phyloP scores from a whole-genome alignment of 2,113 vertebrate species.

The Synchiropus splendidus region DNA sequence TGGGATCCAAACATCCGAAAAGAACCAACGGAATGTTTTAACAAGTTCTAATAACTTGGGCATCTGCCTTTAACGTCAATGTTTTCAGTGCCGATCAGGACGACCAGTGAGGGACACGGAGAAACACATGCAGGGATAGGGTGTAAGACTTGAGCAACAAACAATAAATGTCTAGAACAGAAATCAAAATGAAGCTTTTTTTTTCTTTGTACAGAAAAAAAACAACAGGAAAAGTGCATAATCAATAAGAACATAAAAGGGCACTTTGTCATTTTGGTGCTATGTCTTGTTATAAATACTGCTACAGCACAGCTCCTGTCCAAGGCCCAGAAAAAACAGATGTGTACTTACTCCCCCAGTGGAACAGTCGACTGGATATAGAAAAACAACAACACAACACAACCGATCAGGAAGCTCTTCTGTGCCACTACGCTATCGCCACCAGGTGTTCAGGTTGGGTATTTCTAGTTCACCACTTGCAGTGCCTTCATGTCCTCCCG shows the following conservation, averaged over 20 bases:
- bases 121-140: not conserved
- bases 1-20: conserved; percentile 7
- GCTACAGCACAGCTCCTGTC: conserved; percentile 47
- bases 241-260: conserved; percentile 53
- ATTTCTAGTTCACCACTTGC: conserved; percentile 9
- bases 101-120: no score
- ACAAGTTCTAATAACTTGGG: not conserved
- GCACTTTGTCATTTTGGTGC: conserved; percentile 61
- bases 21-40: conserved; percentile 7
- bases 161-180: conserved; percentile 33
- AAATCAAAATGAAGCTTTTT: conserved; percentile 6
- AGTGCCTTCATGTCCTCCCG: not conserved
- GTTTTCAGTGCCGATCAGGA: no score
- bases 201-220: conserved; percentile 23
- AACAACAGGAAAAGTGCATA: conserved; percentile 55
- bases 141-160: conserved; percentile 33
- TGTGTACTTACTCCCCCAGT: conserved; percentile 31
- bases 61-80: no score
- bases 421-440: conserved; percentile 10
- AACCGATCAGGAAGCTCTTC: conserved; percentile 4
- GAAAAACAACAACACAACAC: not conserved
- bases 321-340: conserved; percentile 37
- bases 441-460: conserved; percentile 19
- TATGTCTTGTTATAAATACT: conserved; percentile 56
- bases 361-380: conserved; percentile 28